Percentiles rank a stretch among this genome's conserved stretches.
These are phyloP conservation scores for Actenoides hombroni DNA, from an alignment of 2,113 vertebrate genomes.

Conservation along the genomic window DNA sequence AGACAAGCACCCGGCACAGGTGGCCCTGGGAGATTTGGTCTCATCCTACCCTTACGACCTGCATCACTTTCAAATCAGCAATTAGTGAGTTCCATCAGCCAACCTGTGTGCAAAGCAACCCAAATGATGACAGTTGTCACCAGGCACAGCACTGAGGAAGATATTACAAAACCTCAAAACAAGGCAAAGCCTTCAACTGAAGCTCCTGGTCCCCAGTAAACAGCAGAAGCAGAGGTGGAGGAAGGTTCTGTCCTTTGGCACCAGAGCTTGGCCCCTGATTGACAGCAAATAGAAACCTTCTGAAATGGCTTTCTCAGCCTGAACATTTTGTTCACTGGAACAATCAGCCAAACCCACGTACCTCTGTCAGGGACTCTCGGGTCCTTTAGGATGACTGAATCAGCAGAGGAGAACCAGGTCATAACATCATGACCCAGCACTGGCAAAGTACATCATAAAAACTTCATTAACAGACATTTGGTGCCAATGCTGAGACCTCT, in stretches of 20 bases:
- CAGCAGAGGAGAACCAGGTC: background rate
- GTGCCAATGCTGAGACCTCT: background rate
- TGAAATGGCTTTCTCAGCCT: background rate
- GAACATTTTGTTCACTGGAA: background rate
- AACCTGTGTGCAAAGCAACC: background rate
- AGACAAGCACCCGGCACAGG: background rate
- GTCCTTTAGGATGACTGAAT: background rate
- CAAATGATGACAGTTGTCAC: background rate
- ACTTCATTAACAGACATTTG: background rate
- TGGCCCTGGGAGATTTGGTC: background rate
- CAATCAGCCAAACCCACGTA: background rate
- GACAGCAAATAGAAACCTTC: background rate
- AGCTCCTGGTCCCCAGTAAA: background rate
- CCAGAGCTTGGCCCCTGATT: too few relatives aligned
- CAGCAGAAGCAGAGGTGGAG: background rate
- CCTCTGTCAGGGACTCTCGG: background rate
- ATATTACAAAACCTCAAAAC: background rate
- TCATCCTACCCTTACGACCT: background rate
- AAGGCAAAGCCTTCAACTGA: background rate
- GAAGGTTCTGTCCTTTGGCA: background rate
- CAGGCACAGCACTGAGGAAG: background rate
- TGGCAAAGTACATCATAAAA: background rate
- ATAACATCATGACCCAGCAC: background rate
- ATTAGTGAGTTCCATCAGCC: background rate
- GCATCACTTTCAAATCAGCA: background rate